Evolutionary conservation across 2,888 invertebrate species (phyloP).

Genomic region (Amaurobius ferox): DNA sequence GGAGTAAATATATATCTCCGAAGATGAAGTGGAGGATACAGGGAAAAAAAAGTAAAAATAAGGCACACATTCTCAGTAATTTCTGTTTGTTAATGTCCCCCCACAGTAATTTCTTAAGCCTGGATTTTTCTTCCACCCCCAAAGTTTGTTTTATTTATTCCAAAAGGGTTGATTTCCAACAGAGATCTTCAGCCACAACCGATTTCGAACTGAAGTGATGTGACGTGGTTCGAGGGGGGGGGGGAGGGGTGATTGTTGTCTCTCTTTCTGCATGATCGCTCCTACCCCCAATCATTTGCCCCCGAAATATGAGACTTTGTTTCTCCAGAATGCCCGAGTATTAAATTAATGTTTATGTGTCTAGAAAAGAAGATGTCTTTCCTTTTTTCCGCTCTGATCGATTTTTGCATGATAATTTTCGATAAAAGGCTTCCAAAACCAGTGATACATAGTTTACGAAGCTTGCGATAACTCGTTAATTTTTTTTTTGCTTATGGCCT

Average conservation of each 20-base stretch:
- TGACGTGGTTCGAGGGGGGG: neutral
- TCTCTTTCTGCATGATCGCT: neutral
- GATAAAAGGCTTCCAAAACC: neutral
- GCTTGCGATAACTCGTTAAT: neutral
- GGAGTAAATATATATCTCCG: constrained; percentile 42
- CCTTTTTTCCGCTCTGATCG: neutral
- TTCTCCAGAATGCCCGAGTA: neutral
- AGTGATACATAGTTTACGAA: neutral
- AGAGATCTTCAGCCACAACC: constrained; percentile 11
- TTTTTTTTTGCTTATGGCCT: neutral
- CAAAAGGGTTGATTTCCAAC: constrained; percentile 6
- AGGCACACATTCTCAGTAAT: constrained; percentile 63
- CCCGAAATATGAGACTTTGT: neutral
- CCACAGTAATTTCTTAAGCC: constrained; percentile 50
- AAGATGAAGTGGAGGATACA: constrained; percentile 24
- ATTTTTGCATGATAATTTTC: neutral
- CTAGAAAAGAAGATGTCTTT: neutral
- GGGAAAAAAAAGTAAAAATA: constrained; percentile 21
- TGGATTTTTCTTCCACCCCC: constrained; percentile 27
- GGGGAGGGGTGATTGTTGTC: neutral
- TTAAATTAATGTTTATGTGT: neutral
- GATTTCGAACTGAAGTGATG: constrained; percentile 6
- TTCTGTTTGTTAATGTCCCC: constrained; percentile 65
- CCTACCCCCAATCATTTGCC: neutral
- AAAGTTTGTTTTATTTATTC: neutral